Conservation (phyloP, 2,888 invertebrate species). For the Drosophila demipolita region DNA sequence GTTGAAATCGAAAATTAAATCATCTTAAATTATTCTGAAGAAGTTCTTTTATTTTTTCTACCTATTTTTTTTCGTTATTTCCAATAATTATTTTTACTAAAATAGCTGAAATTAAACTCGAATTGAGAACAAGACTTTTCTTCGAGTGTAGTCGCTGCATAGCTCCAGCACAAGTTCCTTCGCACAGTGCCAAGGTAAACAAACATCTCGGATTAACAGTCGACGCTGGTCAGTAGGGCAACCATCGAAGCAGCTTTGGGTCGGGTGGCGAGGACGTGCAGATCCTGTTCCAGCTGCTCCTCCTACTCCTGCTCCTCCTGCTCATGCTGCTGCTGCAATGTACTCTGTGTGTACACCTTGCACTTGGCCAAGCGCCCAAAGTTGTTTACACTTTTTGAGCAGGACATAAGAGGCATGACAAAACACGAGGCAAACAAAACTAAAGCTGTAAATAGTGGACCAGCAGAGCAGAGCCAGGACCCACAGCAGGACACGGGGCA, state of each 20-base stretch:
- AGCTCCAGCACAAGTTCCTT: slow-evolving; percentile 12
- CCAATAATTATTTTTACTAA: not conserved
- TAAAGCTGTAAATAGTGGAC: slow-evolving; percentile 70
- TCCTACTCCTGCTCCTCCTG: not conserved
- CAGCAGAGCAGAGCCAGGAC: slow-evolving; percentile 28
- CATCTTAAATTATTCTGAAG: too few species aligned
- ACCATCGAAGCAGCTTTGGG: slow-evolving; percentile 36
- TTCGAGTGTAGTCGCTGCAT: slow-evolving; percentile 6
- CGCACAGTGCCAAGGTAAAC: slow-evolving; percentile 70
- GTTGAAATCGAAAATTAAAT: not conserved
- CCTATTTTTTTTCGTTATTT: not conserved
- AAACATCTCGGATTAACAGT: slow-evolving; percentile 82
- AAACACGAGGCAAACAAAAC: slow-evolving; percentile 78
- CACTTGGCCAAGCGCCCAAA: slow-evolving; percentile 80
- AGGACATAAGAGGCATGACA: slow-evolving; percentile 82
- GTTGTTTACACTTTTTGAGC: slow-evolving; percentile 82
- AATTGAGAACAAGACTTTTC: not conserved
- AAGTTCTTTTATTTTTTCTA: too few species aligned
- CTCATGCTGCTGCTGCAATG: slow-evolving; percentile 4
- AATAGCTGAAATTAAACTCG: not conserved
- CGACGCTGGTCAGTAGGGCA: slow-evolving; percentile 69
- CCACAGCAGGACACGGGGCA: slow-evolving; percentile 30
- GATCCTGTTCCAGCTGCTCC: slow-evolving; percentile 12
- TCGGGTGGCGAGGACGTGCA: slow-evolving; percentile 45
- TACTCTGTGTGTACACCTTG: slow-evolving; percentile 65